Percentiles rank a stretch among this genome's conserved stretches.
phyloP scores from a whole-genome alignment of 2,797 vertebrate genomes.

The Sebastiscus tertius region DNA sequence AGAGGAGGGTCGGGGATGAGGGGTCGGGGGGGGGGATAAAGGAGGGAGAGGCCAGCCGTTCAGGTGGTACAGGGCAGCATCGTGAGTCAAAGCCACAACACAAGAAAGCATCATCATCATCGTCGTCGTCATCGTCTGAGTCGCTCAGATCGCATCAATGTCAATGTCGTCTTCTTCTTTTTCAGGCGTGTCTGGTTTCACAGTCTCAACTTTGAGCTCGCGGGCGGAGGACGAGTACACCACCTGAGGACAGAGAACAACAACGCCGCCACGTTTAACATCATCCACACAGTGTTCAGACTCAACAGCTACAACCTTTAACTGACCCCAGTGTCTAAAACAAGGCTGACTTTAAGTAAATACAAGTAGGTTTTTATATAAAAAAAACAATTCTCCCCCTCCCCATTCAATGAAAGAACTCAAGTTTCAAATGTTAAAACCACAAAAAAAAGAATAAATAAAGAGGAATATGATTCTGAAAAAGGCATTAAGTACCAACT shows the following conservation, averaged over 20 bases:
- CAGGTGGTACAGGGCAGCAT: constrained; percentile 42
- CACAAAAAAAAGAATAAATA: too few relatives aligned
- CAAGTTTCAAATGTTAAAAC: too few relatives aligned
- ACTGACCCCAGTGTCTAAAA: not conserved
- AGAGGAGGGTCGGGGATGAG: not conserved
- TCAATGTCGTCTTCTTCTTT: constrained; percentile 96
- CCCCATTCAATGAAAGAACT: too few relatives aligned
- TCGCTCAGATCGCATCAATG: constrained; percentile 95
- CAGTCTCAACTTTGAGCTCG: constrained; percentile 95
- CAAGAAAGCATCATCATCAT: constrained; percentile 49
- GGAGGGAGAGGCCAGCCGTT: constrained; percentile 54
- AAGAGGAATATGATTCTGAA: too few relatives aligned
- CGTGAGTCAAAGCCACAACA: constrained; percentile 74
- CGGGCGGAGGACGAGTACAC: constrained; percentile 94
- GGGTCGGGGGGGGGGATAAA: not conserved
- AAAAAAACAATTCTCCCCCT: fast-evolving
- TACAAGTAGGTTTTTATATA: too few relatives aligned
- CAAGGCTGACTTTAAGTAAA: too few relatives aligned
- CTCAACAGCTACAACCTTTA: not conserved
- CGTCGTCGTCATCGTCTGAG: constrained; percentile 33
- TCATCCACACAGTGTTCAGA: not conserved
- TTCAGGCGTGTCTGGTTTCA: constrained; percentile 86
- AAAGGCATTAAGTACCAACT: too few relatives aligned
- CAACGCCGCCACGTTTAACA: not conserved
- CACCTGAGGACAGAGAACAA: constrained; percentile 82